Percentiles rank a stretch among this genome's conserved stretches.
Conservation (phyloP, 2,113 vertebrate genomes). For the Camelus dromedarius region DNA sequence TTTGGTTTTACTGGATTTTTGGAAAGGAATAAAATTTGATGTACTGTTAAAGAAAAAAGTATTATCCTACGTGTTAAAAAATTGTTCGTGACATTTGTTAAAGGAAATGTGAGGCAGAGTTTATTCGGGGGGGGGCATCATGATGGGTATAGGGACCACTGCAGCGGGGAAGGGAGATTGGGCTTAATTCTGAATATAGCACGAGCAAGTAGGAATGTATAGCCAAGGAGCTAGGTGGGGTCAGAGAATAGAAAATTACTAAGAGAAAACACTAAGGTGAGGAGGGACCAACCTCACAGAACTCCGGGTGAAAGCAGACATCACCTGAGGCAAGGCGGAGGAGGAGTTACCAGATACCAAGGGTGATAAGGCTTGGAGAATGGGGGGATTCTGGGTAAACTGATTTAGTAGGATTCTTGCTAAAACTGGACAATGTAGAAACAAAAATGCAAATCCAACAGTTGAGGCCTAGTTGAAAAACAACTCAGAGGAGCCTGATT, state of each 20-base stretch:
- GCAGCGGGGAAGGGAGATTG: not conserved
- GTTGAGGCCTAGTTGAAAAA: not conserved
- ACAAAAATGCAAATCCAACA: not conserved
- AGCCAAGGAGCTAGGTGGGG: not conserved
- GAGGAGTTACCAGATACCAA: not conserved
- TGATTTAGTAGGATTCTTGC: not conserved
- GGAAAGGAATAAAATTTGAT: not conserved
- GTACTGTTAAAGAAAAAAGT: not conserved
- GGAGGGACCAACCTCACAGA: not conserved
- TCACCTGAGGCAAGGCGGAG: not conserved
- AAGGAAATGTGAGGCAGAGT: not conserved
- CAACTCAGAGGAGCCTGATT: not conserved
- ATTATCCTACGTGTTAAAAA: not conserved
- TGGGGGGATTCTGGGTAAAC: not conserved
- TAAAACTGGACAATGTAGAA: not conserved
- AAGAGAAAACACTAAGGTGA: not conserved
- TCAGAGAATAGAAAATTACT: not conserved
- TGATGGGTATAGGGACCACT: not conserved
- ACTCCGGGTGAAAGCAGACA: not conserved
- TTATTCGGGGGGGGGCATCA: not conserved
- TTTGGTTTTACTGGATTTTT: not conserved
- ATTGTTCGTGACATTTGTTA: not conserved
- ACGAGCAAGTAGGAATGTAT: not conserved
- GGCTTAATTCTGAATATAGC: not conserved
- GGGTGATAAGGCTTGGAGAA: not conserved